Conservation (phyloP, 1,140 invertebrate genomes). For the Drosophila lini region DNA sequence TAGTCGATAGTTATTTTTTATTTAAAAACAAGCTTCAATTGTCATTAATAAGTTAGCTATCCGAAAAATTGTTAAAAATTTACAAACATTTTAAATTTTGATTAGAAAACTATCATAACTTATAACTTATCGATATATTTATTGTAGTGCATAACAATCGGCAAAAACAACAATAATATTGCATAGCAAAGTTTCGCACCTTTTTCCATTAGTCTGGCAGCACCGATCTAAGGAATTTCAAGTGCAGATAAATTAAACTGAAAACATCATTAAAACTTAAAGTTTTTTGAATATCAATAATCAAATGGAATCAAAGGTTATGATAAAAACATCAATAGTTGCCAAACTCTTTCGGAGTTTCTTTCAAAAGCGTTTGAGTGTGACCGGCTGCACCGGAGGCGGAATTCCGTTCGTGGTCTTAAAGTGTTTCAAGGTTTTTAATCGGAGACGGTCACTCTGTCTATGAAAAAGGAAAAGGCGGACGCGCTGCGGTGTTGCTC, state of each 20-base stretch:
- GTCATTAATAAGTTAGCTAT: not conserved
- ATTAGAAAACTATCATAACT: not conserved
- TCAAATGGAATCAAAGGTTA: too few species aligned
- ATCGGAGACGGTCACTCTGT: not conserved
- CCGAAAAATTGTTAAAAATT: not conserved
- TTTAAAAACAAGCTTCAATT: not conserved
- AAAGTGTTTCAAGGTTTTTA: too few species aligned
- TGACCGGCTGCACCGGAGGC: not conserved
- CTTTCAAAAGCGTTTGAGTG: too few species aligned
- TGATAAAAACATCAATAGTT: too few species aligned
- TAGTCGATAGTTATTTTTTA: not conserved
- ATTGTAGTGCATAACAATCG: too few species aligned
- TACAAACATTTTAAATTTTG: not conserved
- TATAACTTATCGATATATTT: not conserved
- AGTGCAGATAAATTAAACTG: too few species aligned
- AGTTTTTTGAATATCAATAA: too few species aligned
- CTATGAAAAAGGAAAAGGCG: not conserved
- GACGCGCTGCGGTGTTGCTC: slow-evolving; percentile 10
- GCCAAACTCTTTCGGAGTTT: too few species aligned
- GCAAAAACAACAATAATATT: not conserved
- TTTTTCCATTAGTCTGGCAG: not conserved
- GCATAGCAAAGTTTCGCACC: not conserved
- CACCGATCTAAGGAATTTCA: too few species aligned
- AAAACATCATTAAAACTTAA: too few species aligned
- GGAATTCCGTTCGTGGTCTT: not conserved